Conservation (phyloP, 2,113 vertebrate genomes). For the Rhynchomys soricoides region DNA sequence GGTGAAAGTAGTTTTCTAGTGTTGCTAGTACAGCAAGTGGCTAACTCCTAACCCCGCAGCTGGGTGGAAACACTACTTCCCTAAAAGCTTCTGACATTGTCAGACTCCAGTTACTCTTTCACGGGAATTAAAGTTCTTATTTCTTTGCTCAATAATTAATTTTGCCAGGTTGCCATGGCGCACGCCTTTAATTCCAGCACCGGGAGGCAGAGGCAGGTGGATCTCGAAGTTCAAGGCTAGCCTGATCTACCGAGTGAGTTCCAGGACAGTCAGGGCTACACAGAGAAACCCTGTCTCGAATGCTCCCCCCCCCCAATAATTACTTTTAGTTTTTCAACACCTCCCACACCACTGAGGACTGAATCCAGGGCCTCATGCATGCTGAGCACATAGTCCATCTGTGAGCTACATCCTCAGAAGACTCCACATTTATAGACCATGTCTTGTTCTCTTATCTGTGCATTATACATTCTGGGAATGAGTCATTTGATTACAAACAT, state of each 20-base stretch:
- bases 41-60: not conserved
- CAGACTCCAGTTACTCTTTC: not conserved
- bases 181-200: not conserved
- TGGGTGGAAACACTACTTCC: too few species aligned
- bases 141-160: not conserved
- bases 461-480: not conserved
- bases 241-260: not conserved
- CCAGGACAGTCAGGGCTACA: not conserved
- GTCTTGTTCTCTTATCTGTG: not conserved
- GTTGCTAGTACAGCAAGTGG: not conserved
- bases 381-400: not conserved
- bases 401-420: not conserved
- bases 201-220: not conserved
- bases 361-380: not conserved
- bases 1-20: not conserved
- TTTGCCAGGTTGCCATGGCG: not conserved
- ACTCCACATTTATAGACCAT: not conserved
- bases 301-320: not conserved
- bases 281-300: not conserved
- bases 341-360: too few species aligned
- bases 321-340: not conserved
- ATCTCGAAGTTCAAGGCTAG: not conserved
- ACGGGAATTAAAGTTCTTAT: not conserved
- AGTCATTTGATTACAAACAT: constrained; percentile 10
- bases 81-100: not conserved